phyloP scores from a whole-genome alignment of 2,113 vertebrate species.

The Cichladusa arquata region DNA sequence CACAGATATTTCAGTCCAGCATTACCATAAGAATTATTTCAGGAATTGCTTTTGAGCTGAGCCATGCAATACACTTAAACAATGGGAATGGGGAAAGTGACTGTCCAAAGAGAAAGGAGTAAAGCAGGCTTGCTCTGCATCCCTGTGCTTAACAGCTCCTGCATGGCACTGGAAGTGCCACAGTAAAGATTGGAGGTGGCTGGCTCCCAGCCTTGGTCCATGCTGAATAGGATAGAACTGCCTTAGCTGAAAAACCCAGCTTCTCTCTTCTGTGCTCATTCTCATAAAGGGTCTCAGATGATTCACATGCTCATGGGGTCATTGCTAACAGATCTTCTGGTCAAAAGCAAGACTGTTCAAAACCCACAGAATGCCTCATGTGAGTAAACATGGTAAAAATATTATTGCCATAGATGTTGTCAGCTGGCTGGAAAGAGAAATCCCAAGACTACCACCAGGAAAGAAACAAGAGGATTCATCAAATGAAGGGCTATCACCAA shows the following conservation, averaged over 20 bases:
- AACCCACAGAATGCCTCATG: not conserved
- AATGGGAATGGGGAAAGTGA: not conserved
- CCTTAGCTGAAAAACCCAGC: not conserved
- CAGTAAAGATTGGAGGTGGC: not conserved
- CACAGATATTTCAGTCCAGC: not conserved
- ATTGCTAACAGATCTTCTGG: not conserved
- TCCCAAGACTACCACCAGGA: not conserved
- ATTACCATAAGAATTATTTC: not conserved
- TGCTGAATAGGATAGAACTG: accelerated
- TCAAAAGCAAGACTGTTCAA: not conserved
- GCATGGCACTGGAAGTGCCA: not conserved
- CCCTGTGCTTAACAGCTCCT: not conserved
- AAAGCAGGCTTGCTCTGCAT: not conserved
- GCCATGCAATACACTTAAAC: not conserved
- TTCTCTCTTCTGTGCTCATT: not conserved
- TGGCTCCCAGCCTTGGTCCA: not conserved
- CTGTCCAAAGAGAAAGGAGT: not conserved
- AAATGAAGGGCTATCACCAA: not conserved
- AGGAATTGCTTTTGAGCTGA: not conserved
- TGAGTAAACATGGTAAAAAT: not conserved
- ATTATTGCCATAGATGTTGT: not conserved
- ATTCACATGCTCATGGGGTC: not conserved
- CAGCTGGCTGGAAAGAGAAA: not conserved
- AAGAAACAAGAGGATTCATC: not conserved
- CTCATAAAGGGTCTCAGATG: not conserved